Evolutionary conservation across 2,888 invertebrate species (phyloP).

Genomic region (Ellobium chinense): DNA sequence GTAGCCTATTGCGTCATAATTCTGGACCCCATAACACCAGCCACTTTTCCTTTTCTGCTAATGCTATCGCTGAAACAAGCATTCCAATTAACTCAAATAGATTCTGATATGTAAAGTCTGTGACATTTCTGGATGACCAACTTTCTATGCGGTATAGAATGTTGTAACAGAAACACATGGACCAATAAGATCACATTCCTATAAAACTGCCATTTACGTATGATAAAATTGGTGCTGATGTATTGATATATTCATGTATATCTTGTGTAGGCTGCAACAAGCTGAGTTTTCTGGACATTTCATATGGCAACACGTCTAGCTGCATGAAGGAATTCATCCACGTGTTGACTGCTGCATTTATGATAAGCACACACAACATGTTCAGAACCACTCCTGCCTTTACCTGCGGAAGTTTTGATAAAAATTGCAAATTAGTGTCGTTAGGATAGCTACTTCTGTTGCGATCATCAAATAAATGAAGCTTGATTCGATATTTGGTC

Average conservation of each 20-base stretch:
- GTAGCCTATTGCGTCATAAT: too few species aligned
- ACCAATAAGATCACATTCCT: too few species aligned
- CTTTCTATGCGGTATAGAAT: too few species aligned
- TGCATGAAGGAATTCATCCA: conserved; percentile 59
- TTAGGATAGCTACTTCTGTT: background rate
- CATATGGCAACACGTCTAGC: conserved; percentile 50
- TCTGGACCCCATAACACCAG: too few species aligned
- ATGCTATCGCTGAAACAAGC: too few species aligned
- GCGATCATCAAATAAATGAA: background rate
- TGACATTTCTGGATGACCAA: too few species aligned
- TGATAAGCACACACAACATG: conserved; percentile 52
- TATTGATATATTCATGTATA: background rate
- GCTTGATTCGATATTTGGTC: background rate
- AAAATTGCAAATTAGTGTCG: conserved; percentile 2
- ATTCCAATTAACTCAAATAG: too few species aligned
- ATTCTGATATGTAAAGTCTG: too few species aligned
- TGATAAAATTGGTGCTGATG: background rate
- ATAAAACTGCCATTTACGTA: too few species aligned
- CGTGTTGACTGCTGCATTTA: conserved; percentile 59
- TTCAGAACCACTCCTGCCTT: conserved; percentile 59
- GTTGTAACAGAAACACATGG: too few species aligned
- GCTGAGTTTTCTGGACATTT: conserved; percentile 3
- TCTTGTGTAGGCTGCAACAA: background rate
- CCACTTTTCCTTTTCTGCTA: too few species aligned
- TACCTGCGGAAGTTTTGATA: too few species aligned